phyloP scores from a whole-genome alignment of 2,888 invertebrate genomes.

The Miltochrista miniata region DNA sequence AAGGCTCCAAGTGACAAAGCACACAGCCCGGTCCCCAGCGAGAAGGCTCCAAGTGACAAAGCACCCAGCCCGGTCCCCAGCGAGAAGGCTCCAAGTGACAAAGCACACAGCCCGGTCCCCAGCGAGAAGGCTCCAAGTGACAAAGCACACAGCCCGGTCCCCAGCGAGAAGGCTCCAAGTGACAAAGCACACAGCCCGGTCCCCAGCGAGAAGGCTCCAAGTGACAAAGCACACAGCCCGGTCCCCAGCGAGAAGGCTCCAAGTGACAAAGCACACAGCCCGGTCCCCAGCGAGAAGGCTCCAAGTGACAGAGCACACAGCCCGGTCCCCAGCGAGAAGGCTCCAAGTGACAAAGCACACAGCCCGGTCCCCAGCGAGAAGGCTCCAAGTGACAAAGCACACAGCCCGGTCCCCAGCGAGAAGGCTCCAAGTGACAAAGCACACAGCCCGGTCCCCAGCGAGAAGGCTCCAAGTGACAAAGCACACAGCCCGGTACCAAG shows the following conservation, averaged over 20 bases:
- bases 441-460: neutral
- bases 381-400: constrained; percentile 3
- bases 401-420: no score
- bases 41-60: neutral
- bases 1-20: constrained; percentile 11
- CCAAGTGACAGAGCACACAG: neutral
- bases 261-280: constrained; percentile 3
- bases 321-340: no score
- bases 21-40: neutral
- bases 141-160: neutral
- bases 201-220: no score
- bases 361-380: neutral
- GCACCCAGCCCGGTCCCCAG: neutral
- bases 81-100: constrained; percentile 1
- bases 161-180: neutral
- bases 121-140: no score
- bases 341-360: neutral
- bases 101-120: neutral
- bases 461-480: neutral
- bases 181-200: constrained; percentile 8
- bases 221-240: neutral
- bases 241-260: constrained; percentile 4
- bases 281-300: constrained; percentile 1
- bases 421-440: neutral
- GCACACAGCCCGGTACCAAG: constrained; percentile 1